A percentile compares a stretch with the other conserved stretches of the same genome.
Evolutionary conservation across 2,113 vertebrate genomes (phyloP).

Genomic region (Elephantulus edwardii): DNA sequence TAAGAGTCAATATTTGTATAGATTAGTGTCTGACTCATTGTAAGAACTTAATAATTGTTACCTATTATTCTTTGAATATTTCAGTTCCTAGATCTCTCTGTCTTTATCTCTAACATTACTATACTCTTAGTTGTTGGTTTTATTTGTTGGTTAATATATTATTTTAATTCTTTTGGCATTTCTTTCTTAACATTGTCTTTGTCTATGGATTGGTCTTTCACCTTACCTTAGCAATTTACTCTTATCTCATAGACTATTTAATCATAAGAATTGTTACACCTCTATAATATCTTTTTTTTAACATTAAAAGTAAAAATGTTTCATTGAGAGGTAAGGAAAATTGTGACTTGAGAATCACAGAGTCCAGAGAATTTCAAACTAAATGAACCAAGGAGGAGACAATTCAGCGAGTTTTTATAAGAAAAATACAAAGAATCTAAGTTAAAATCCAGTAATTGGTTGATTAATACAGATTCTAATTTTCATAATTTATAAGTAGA

Average conservation of each 20-base stretch:
- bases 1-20: conserved; percentile 22
- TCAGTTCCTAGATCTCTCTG: neutral
- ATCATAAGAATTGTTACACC: neutral
- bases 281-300: neutral
- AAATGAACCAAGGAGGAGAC: too few species aligned
- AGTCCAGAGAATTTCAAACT: too few species aligned
- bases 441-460: too few species aligned
- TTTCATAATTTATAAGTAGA: neutral
- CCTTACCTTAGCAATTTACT: neutral
- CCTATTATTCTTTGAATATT: neutral
- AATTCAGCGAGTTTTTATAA: too few species aligned
- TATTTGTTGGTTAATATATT: neutral
- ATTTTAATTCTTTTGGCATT: neutral
- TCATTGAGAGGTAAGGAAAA: too few species aligned
- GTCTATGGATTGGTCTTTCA: neutral
- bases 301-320: too few species aligned
- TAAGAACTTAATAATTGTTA: neutral
- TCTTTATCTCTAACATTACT: neutral
- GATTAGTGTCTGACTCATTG: neutral
- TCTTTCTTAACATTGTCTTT: conserved; percentile 15
- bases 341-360: too few species aligned
- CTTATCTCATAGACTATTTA: neutral
- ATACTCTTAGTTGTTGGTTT: neutral
- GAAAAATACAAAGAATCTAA: too few species aligned
- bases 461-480: too few species aligned